A percentile compares a stretch with the other conserved stretches of the same genome.
phyloP scores from a whole-genome alignment of 2,888 invertebrate genomes.

The Dryadula phaetusa region DNA sequence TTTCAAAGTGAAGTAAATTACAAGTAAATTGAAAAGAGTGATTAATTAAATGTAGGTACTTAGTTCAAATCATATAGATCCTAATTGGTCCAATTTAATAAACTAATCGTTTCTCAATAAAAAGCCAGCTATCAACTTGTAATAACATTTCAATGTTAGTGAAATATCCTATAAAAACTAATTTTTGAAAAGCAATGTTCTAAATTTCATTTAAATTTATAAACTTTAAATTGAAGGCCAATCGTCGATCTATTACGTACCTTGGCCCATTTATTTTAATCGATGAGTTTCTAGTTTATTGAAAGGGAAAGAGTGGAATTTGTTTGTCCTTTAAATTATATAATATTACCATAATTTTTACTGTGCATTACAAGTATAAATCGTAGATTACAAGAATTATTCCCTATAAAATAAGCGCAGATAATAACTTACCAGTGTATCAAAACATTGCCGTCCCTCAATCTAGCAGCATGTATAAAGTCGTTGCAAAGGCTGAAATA shows the following conservation, averaged over 20 bases:
- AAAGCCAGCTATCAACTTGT: too few species aligned
- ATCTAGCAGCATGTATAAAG: conserved; percentile 96
- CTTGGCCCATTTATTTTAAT: conserved; percentile 31
- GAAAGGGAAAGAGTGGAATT: background rate
- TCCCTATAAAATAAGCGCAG: too few species aligned
- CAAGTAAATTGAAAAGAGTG: too few species aligned
- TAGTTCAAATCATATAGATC: too few species aligned
- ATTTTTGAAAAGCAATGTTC: background rate
- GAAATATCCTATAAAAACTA: too few species aligned
- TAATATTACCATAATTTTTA: background rate
- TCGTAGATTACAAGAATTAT: too few species aligned
- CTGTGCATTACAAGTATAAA: too few species aligned
- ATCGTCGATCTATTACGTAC: conserved; percentile 15
- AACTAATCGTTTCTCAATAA: too few species aligned
- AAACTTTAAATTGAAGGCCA: conserved; percentile 12
- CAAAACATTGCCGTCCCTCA: conserved; percentile 94
- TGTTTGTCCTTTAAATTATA: conserved; percentile 10
- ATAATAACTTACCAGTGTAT: conserved; percentile 94
- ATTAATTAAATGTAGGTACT: too few species aligned
- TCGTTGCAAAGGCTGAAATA: conserved; percentile 97
- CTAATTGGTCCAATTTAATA: too few species aligned
- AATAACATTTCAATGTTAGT: too few species aligned
- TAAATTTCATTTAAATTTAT: conserved; percentile 5
- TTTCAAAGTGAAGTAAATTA: too few species aligned
- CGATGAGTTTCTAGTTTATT: conserved; percentile 1